Percentiles rank a stretch among this genome's conserved stretches.
These are phyloP conservation scores for Silvanus unidentatus DNA, from an alignment of 2,888 invertebrate species.

Conservation along the genomic window DNA sequence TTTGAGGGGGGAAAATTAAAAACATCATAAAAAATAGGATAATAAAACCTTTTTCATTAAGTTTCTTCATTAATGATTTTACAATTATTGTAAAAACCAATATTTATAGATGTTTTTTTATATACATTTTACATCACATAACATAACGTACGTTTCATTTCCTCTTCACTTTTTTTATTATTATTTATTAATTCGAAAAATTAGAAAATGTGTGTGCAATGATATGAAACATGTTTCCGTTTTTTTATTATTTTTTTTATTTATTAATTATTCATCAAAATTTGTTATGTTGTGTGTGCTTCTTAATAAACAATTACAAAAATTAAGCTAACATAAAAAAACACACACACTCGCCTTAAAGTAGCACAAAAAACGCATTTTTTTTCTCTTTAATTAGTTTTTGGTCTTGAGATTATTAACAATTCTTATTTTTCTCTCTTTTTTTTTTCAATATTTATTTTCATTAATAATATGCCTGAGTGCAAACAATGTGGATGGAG, in stretches of 20 bases:
- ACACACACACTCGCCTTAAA: neutral
- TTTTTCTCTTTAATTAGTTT: too few species aligned
- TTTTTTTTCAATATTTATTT: conserved; percentile 10
- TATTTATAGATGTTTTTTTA: conserved; percentile 18
- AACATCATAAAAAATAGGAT: too few species aligned
- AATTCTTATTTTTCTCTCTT: too few species aligned
- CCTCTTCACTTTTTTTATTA: too few species aligned
- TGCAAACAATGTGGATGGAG: conserved; percentile 87
- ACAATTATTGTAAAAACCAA: conserved; percentile 3
- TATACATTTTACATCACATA: conserved; percentile 36
- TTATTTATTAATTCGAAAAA: too few species aligned
- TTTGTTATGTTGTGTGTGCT: too few species aligned
- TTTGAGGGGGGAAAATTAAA: too few species aligned
- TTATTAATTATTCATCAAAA: too few species aligned
- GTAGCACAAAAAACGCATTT: too few species aligned
- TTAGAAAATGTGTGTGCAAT: conserved; percentile 3
- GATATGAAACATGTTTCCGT: conserved; percentile 31
- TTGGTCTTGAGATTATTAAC: too few species aligned
- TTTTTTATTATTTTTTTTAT: conserved; percentile 3
- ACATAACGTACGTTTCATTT: conserved; percentile 13
- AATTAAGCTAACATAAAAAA: neutral
- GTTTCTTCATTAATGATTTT: too few species aligned
- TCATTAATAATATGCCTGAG: conserved; percentile 47
- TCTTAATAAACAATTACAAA: neutral
- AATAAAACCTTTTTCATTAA: too few species aligned